phyloP scores from a whole-genome alignment of 2,888 invertebrate species.

The Willowsia nigromaculata region DNA sequence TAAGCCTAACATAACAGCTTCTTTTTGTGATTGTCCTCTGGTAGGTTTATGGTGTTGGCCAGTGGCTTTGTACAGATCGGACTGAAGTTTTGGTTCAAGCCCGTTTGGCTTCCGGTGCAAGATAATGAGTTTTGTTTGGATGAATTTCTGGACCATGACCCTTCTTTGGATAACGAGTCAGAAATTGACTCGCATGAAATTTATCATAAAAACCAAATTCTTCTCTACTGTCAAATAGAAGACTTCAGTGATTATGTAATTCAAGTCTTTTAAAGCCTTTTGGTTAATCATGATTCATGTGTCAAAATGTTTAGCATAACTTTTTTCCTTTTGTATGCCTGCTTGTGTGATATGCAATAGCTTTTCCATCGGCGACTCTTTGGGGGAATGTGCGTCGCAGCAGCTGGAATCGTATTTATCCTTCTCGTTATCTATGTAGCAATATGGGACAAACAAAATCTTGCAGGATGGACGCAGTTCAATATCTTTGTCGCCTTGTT shows the following conservation, averaged over 20 bases:
- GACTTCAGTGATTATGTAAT: conserved; percentile 73
- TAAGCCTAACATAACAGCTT: too few species aligned
- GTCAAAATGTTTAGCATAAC: neutral
- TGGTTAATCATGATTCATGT: neutral
- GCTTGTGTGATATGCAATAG: conserved; percentile 24
- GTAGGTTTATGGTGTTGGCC: conserved; percentile 70
- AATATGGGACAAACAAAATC: conserved; percentile 71
- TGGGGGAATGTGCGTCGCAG: conserved; percentile 67
- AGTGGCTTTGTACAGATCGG: conserved; percentile 70
- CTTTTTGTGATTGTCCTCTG: neutral
- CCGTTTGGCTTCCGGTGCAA: conserved; percentile 73
- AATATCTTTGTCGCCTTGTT: conserved; percentile 71
- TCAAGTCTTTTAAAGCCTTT: too few species aligned
- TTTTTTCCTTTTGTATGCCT: neutral
- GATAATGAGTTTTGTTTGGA: conserved; percentile 69
- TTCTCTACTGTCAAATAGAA: conserved; percentile 69
- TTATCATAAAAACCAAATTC: conserved; percentile 73
- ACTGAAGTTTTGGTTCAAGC: conserved; percentile 74
- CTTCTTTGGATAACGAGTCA: conserved; percentile 1
- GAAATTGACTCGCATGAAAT: conserved; percentile 49
- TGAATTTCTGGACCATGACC: conserved; percentile 65
- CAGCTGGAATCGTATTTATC: conserved; percentile 60
- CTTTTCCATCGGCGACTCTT: conserved; percentile 70
- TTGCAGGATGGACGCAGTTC: conserved; percentile 74
- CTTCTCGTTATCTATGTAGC: conserved; percentile 69